Conservation (phyloP, 2,888 invertebrate genomes). For the Perdita meconis region DNA sequence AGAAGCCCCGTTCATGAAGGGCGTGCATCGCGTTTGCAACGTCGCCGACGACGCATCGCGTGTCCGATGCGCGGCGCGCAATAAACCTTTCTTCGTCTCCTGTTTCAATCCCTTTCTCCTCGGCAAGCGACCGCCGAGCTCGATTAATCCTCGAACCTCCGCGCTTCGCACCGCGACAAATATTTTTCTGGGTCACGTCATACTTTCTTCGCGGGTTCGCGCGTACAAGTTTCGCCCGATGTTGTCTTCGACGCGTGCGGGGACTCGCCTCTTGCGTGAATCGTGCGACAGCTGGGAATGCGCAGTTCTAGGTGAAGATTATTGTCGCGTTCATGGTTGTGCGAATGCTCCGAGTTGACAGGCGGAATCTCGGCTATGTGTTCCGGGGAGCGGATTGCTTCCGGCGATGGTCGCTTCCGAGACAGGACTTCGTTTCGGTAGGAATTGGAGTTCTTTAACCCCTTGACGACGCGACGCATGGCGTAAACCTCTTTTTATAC, state of each 20-base stretch:
- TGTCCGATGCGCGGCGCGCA: background rate
- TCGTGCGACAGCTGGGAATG: slow-evolving; percentile 48
- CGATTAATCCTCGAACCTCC: slow-evolving; percentile 41
- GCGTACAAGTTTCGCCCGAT: slow-evolving; percentile 21
- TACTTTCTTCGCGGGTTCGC: slow-evolving; percentile 38
- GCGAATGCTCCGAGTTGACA: background rate
- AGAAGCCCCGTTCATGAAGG: slow-evolving; percentile 22
- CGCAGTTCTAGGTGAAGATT: slow-evolving; percentile 30
- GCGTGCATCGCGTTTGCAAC: background rate
- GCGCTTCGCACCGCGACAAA: slow-evolving; percentile 14
- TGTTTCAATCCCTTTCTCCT: slow-evolving; percentile 1
- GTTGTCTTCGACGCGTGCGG: slow-evolving; percentile 29
- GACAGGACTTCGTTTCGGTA: too few relatives aligned
- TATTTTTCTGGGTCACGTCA: slow-evolving; percentile 54
- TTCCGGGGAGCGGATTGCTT: background rate
- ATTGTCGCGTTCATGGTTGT: slow-evolving; percentile 1
- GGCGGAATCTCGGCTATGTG: background rate
- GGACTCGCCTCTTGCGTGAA: slow-evolving; percentile 32
- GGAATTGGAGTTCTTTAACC: too few relatives aligned
- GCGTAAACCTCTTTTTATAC: too few relatives aligned
- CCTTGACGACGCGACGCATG: too few relatives aligned
- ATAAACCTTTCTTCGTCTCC: slow-evolving; percentile 18
- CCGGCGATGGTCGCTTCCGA: too few relatives aligned
- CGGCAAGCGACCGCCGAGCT: background rate
- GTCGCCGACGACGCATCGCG: slow-evolving; percentile 10